These are phyloP conservation scores for Plusia festucae DNA, from an alignment of 2,888 invertebrate species.

Conservation along the genomic window DNA sequence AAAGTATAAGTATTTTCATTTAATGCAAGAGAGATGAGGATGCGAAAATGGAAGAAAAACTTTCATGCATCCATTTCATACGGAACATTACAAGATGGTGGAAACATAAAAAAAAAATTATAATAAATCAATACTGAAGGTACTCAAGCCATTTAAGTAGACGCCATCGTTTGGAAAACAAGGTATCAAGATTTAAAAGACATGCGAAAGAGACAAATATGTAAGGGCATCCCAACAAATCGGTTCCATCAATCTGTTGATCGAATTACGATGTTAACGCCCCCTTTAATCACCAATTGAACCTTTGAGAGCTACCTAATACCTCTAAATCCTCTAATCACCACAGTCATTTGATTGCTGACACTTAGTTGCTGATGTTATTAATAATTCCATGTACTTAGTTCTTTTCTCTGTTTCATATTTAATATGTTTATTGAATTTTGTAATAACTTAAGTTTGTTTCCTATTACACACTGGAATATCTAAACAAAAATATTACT, in stretches of 20 bases:
- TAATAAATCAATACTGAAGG: too few relatives aligned
- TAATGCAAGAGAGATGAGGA: constrained; percentile 48
- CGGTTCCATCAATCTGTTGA: constrained; percentile 62
- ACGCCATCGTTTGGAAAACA: constrained; percentile 12
- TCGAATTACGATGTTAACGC: constrained; percentile 66
- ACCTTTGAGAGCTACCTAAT: constrained; percentile 61
- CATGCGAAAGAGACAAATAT: constrained; percentile 50
- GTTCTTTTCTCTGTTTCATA: constrained; percentile 17
- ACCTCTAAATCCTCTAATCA: constrained; percentile 59
- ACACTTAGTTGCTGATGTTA: constrained; percentile 25
- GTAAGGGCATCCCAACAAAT: constrained; percentile 58
- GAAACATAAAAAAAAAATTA: neutral
- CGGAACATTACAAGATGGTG: neutral
- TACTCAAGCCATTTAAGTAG: neutral
- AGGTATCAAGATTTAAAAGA: constrained; percentile 33
- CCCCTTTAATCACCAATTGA: constrained; percentile 66
- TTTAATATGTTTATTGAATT: neutral
- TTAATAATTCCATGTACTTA: constrained; percentile 15
- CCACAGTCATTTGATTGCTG: constrained; percentile 47
- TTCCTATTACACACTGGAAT: neutral
- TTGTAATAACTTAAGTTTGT: too few relatives aligned
- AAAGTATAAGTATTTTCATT: constrained; percentile 63
- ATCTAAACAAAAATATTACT: neutral
- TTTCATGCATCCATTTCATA: constrained; percentile 32
- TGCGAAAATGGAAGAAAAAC: constrained; percentile 32